Conservation (phyloP, 2,888 invertebrate species). For the Caenorhabditis doughertyi region DNA sequence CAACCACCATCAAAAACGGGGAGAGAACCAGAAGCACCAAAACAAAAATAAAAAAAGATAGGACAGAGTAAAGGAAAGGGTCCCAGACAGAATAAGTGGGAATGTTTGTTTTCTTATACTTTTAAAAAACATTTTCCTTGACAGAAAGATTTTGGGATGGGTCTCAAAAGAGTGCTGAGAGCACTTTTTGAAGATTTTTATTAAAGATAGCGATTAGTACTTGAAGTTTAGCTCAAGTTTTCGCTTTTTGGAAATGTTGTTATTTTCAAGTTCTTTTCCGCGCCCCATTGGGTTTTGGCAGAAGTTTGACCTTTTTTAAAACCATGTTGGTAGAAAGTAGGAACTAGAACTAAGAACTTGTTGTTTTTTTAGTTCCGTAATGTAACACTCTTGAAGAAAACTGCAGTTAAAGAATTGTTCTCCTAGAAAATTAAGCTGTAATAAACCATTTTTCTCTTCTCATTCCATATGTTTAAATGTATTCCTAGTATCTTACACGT, state of each 20-base stretch:
- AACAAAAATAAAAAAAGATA: constrained; percentile 39
- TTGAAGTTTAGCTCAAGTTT: background rate
- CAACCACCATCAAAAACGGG: background rate
- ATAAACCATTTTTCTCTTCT: too few species aligned
- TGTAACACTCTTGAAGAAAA: too few species aligned
- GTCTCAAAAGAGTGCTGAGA: constrained; percentile 9
- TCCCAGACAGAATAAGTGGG: constrained; percentile 16
- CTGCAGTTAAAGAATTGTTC: too few species aligned
- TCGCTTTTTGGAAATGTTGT: constrained; percentile 10
- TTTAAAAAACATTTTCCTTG: constrained; percentile 14
- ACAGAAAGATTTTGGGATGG: background rate
- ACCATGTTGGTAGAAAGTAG: background rate
- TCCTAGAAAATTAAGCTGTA: too few species aligned
- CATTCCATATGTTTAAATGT: too few species aligned
- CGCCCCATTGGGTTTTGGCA: constrained; percentile 29
- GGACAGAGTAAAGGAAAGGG: constrained; percentile 6
- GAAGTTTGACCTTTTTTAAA: constrained; percentile 25
- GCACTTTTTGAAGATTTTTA: constrained; percentile 6
- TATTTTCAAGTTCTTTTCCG: constrained; percentile 37
- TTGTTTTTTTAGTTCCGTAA: too few species aligned
- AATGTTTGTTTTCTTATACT: constrained; percentile 41
- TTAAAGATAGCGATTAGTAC: constrained; percentile 18
- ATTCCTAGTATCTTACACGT: too few species aligned
- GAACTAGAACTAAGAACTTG: too few species aligned
- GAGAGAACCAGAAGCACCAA: constrained; percentile 18